Evolutionary conservation across 92 coral and sea anemone species (phyloP).

Genomic region (Virgularia gustaviana): DNA sequence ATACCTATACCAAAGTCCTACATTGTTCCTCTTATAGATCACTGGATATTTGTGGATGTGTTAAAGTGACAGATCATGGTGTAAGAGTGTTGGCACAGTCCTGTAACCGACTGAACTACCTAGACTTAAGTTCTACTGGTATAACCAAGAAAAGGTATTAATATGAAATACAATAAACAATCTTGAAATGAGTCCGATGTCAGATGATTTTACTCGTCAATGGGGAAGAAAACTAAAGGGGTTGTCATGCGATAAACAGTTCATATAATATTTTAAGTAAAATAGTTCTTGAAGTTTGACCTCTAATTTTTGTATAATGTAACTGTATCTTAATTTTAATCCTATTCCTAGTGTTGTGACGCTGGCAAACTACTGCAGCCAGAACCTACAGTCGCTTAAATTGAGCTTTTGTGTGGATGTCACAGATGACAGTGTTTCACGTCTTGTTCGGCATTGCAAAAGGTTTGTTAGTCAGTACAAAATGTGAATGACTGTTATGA

Average conservation of each 20-base stretch:
- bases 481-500: neutral
- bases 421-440: constrained; percentile 70
- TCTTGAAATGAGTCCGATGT: neutral
- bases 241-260: no score
- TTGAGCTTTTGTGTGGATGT: constrained; percentile 91
- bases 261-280: no score
- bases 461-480: constrained; percentile 54
- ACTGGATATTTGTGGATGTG: constrained; percentile 96
- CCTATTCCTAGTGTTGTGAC: constrained; percentile 58
- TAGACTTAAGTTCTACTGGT: constrained; percentile 75
- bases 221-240: constrained; percentile 52
- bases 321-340: neutral
- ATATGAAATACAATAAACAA: no score
- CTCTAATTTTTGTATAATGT: no score
- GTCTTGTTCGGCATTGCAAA: constrained; percentile 78
- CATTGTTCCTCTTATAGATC: constrained; percentile 48
- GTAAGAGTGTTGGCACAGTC: constrained; percentile 78
- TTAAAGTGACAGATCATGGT: constrained; percentile 82
- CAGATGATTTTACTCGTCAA: constrained; percentile 15
- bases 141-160: constrained; percentile 67
- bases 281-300: no score
- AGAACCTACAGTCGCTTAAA: constrained; percentile 73
- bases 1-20: neutral
- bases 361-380: constrained; percentile 94
- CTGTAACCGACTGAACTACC: constrained; percentile 69